Conservation (phyloP, 2,888 invertebrate species). For the Yponomeuta plumbellus region DNA sequence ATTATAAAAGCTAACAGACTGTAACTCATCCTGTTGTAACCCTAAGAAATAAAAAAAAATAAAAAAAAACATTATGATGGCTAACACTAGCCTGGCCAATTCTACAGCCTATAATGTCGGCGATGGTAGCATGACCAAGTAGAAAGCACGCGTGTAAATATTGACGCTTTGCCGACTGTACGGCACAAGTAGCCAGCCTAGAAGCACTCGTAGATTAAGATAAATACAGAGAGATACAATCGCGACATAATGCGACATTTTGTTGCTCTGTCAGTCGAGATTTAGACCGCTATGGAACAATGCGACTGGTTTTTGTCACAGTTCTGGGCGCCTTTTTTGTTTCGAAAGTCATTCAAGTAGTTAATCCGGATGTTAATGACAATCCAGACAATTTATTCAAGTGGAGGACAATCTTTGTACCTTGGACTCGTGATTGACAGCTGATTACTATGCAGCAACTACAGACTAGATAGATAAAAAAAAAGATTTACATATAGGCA, state of each 20-base stretch:
- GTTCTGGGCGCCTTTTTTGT: neutral
- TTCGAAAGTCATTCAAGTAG: neutral
- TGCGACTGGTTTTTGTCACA: neutral
- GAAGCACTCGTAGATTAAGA: neutral
- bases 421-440: neutral
- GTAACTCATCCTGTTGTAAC: too few species aligned
- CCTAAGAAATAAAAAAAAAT: too few species aligned
- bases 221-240: neutral
- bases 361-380: slow-evolving; percentile 1
- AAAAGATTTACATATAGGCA: too few species aligned
- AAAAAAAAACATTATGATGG: too few species aligned
- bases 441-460: neutral
- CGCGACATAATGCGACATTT: neutral
- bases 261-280: neutral
- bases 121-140: too few species aligned
- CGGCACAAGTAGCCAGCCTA: neutral
- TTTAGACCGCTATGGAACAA: neutral
- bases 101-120: too few species aligned
- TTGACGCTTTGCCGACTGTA: too few species aligned
- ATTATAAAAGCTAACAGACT: too few species aligned
- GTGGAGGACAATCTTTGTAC: neutral
- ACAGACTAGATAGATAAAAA: neutral
- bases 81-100: too few species aligned
- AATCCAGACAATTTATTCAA: neutral
- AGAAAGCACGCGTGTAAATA: too few species aligned